Conservation (phyloP, 2,113 vertebrate genomes). For the Paradoxurus hermaphroditus region DNA sequence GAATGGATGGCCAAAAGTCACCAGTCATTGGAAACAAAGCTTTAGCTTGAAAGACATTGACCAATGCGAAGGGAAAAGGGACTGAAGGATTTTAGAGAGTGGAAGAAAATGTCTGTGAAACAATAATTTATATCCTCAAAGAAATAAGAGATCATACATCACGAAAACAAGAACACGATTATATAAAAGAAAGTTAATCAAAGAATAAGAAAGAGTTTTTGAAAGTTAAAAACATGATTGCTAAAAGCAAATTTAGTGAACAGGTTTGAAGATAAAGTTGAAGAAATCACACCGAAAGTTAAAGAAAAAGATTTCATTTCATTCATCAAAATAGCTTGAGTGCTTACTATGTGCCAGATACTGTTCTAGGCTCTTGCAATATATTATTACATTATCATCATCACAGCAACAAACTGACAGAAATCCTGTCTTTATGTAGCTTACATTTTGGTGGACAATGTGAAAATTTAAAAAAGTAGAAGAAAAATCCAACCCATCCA, state of each 20-base stretch:
- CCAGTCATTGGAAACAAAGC: background rate
- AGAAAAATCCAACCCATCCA: background rate
- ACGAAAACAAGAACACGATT: background rate
- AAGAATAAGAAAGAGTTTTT: background rate
- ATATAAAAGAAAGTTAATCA: background rate
- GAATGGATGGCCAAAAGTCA: background rate
- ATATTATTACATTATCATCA: background rate
- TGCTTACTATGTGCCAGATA: background rate
- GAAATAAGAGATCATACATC: background rate
- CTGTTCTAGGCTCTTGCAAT: background rate
- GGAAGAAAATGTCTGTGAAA: slow-evolving; percentile 20
- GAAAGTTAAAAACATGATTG: background rate
- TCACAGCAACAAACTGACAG: background rate
- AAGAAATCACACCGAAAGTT: background rate
- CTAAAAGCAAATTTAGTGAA: background rate
- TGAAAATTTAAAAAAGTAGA: background rate
- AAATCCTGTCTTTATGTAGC: background rate
- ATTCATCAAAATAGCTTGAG: background rate
- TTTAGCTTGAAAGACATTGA: background rate
- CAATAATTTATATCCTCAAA: background rate
- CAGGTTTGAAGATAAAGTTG: background rate
- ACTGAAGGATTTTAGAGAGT: background rate
- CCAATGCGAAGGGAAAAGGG: background rate
- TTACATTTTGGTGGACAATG: background rate
- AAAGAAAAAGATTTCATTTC: background rate